Evolutionary conservation across 2,888 invertebrate genomes (phyloP).

Genomic region (Rhynchonema sp.): DNA sequence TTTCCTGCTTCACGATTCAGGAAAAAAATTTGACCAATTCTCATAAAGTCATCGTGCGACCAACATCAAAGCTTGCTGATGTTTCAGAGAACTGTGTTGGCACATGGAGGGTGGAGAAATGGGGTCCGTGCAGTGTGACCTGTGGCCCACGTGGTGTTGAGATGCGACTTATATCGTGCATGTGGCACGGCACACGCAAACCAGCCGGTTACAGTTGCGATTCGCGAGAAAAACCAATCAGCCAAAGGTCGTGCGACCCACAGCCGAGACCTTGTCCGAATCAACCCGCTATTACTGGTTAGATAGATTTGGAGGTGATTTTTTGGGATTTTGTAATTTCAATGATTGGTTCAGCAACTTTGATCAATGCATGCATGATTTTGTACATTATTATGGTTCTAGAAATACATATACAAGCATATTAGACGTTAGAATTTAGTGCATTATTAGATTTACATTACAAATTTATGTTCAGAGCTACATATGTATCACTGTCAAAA

Average conservation of each 20-base stretch:
- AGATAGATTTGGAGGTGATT: background rate
- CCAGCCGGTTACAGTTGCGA: slow-evolving; percentile 64
- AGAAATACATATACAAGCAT: no score
- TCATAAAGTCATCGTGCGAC: no score
- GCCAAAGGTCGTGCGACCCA: background rate
- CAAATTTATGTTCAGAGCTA: no score
- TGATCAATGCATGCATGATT: no score
- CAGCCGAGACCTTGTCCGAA: background rate
- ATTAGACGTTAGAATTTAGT: no score
- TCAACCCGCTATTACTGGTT: background rate
- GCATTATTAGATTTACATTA: no score
- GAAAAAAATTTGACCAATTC: no score
- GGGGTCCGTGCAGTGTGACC: slow-evolving; percentile 67
- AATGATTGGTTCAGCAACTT: no score
- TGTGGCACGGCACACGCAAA: slow-evolving; percentile 63
- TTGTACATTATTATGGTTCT: no score
- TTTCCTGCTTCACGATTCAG: no score
- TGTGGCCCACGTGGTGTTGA: slow-evolving; percentile 62
- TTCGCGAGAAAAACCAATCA: background rate
- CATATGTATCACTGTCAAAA: no score
- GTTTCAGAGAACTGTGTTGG: slow-evolving; percentile 34
- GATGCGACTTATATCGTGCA: slow-evolving; percentile 66
- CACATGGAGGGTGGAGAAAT: slow-evolving; percentile 66
- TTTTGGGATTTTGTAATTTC: no score
- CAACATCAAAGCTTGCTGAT: background rate